These are phyloP conservation scores for Megaleporinus macrocephalus DNA, from an alignment of 2,113 vertebrate species.

Conservation along the genomic window DNA sequence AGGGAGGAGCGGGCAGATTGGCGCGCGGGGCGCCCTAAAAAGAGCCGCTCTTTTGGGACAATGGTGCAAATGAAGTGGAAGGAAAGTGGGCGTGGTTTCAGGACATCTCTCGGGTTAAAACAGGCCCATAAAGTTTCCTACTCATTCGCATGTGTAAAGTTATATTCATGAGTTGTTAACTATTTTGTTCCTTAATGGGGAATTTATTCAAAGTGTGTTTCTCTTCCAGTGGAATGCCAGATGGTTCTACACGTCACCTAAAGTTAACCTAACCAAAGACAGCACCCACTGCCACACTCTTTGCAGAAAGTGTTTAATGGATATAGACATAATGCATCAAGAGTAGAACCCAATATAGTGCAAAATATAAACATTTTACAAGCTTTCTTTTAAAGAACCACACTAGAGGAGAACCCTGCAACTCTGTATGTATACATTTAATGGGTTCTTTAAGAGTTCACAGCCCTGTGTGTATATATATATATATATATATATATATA, in stretches of 20 bases:
- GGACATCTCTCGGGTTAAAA: conserved; percentile 73
- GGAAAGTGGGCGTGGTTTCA: conserved; percentile 68
- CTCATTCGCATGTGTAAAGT: conserved; percentile 69
- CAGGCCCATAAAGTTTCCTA: conserved; percentile 69
- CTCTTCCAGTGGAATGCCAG: conserved; percentile 44
- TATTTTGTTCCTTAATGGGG: conserved; percentile 71
- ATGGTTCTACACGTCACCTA: conserved; percentile 24
- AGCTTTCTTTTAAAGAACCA: no score
- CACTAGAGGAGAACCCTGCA: no score
- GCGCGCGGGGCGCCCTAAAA: conserved; percentile 72
- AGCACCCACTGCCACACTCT: not conserved
- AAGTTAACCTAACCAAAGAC: not conserved
- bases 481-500: no score
- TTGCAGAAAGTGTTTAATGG: not conserved
- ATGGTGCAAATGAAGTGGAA: conserved; percentile 79
- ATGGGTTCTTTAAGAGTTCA: no score
- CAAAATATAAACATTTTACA: no score
- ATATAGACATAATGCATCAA: no score
- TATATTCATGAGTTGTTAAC: conserved; percentile 82
- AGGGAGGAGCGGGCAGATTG: conserved; percentile 79
- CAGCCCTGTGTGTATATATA: no score
- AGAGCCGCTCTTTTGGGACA: conserved; percentile 58
- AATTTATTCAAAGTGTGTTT: conserved; percentile 79
- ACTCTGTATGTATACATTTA: no score
- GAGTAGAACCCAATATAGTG: no score